phyloP scores from a whole-genome alignment of 2,888 invertebrate genomes.

The Choreutis nemorana region DNA sequence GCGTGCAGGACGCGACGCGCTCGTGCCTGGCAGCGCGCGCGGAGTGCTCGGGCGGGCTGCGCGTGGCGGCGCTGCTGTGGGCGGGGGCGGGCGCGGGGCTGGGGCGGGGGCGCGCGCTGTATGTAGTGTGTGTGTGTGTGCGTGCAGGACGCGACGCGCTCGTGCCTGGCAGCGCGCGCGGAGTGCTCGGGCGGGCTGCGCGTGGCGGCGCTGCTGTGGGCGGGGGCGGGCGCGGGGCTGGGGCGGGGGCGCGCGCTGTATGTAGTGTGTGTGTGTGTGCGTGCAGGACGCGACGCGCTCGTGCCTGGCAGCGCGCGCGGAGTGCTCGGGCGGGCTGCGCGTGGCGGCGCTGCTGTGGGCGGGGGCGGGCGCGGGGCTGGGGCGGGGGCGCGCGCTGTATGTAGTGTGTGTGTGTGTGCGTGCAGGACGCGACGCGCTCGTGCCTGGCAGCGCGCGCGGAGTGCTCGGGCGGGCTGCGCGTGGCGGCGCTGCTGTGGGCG shows the following conservation, averaged over 20 bases:
- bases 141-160: conserved; percentile 86
- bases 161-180: conserved; percentile 57
- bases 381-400: conserved; percentile 91
- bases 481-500: conserved; percentile 83
- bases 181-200: conserved; percentile 83
- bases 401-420: conserved; percentile 79
- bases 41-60: conserved; percentile 81
- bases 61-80: conserved; percentile 86
- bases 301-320: conserved; percentile 79
- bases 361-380: conserved; percentile 90
- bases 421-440: conserved; percentile 64
- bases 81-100: conserved; percentile 78
- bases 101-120: conserved; percentile 74
- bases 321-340: conserved; percentile 51
- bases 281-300: conserved; percentile 91
- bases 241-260: conserved; percentile 74
- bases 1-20: conserved; percentile 89
- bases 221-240: conserved; percentile 79
- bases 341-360: conserved; percentile 81
- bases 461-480: conserved; percentile 89
- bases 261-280: conserved; percentile 83
- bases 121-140: conserved; percentile 85
- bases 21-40: conserved; percentile 55
- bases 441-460: conserved; percentile 78
- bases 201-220: conserved; percentile 85